Percentiles rank a stretch among this genome's conserved stretches.
Conservation (phyloP, 1,140 invertebrate species). For the Eumaeus atala region DNA sequence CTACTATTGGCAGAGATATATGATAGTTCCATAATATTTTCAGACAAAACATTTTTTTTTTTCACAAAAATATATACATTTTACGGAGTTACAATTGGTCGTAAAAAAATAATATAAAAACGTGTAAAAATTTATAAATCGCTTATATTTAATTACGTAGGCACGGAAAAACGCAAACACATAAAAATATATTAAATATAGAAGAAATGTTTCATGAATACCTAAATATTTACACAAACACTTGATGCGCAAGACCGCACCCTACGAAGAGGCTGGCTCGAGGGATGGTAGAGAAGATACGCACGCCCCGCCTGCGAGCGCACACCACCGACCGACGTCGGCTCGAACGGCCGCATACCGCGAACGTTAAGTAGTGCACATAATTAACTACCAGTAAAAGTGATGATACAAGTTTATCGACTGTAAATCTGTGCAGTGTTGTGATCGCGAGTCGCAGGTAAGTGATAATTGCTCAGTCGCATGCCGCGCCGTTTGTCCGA, state of each 20-base stretch:
- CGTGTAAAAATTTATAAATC: too few relatives aligned
- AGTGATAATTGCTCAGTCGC: conserved; percentile 65
- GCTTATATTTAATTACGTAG: too few relatives aligned
- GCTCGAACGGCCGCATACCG: conserved; percentile 47
- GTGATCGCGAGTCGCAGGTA: conserved; percentile 67
- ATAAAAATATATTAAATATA: too few relatives aligned
- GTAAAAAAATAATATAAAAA: too few relatives aligned
- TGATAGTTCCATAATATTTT: too few relatives aligned
- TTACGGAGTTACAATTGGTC: too few relatives aligned
- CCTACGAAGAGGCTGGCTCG: conserved; percentile 8
- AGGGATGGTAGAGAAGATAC: conserved; percentile 9
- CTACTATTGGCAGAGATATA: too few relatives aligned
- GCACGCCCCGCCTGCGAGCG: conserved; percentile 51
- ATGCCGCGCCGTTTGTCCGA: conserved; percentile 44
- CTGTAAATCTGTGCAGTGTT: conserved; percentile 69
- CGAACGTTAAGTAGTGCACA: conserved; percentile 36
- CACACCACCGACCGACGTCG: conserved; percentile 53
- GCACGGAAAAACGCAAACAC: background rate
- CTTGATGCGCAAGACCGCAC: background rate
- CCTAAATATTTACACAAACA: background rate
- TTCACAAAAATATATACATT: too few relatives aligned
- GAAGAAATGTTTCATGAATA: conserved; percentile 1
- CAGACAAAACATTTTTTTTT: too few relatives aligned
- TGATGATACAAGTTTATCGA: conserved; percentile 70
- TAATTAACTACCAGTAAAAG: conserved; percentile 66